Percentiles rank a stretch among this genome's conserved stretches.
These are phyloP conservation scores for Papilio demoleus DNA, from an alignment of 2,888 invertebrate genomes.

Conservation along the genomic window DNA sequence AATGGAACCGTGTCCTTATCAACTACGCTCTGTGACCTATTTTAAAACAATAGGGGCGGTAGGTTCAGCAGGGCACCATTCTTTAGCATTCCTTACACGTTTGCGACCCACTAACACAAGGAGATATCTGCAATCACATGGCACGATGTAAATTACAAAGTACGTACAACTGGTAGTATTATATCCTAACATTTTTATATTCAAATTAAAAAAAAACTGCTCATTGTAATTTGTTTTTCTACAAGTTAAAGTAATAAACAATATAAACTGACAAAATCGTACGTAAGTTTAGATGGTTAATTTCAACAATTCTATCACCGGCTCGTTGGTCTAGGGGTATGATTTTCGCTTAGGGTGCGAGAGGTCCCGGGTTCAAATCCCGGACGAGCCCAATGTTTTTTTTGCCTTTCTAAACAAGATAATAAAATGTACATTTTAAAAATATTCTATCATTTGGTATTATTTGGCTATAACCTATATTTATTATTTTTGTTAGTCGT, in stretches of 20 bases:
- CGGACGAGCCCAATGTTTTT: conserved; percentile 77
- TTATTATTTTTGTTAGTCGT: too few species aligned
- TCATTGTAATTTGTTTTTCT: too few species aligned
- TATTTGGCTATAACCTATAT: too few species aligned
- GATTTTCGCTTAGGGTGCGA: conserved; percentile 85
- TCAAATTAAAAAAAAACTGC: too few species aligned
- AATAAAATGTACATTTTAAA: not conserved
- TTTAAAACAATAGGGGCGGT: conserved; percentile 31
- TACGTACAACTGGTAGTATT: not conserved
- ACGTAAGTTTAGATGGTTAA: too few species aligned
- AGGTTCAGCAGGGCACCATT: not conserved
- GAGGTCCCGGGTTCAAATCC: conserved; percentile 85
- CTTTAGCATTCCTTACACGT: conserved; percentile 61
- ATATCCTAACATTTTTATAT: not conserved
- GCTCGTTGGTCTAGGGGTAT: conserved; percentile 85
- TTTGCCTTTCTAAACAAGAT: not conserved
- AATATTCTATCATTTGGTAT: too few species aligned
- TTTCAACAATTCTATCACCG: conserved; percentile 43
- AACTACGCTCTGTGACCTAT: conserved; percentile 45
- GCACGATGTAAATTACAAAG: not conserved
- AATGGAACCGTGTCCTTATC: conserved; percentile 13
- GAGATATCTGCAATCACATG: conserved; percentile 25
- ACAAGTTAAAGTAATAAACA: too few species aligned
- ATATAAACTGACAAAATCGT: too few species aligned
- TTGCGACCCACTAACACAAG: conserved; percentile 60